These are phyloP conservation scores for Ditylenchus dipsaci DNA, from an alignment of 1,140 invertebrate genomes.

Conservation along the genomic window DNA sequence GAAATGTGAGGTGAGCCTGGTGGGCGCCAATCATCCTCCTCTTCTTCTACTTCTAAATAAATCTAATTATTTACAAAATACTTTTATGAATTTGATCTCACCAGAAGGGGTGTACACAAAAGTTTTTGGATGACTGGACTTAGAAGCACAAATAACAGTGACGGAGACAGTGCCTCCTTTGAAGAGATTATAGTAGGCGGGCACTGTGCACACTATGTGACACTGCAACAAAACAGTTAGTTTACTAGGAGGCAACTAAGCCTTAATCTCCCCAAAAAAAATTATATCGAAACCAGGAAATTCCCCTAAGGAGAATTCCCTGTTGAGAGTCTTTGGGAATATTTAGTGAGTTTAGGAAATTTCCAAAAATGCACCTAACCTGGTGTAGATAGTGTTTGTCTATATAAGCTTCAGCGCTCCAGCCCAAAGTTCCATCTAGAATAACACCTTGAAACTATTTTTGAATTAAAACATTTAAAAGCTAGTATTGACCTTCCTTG, in stretches of 20 bases:
- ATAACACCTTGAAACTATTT: constrained; percentile 4
- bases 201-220: constrained; percentile 85
- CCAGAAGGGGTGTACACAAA: constrained; percentile 71
- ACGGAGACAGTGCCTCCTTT: constrained; percentile 68
- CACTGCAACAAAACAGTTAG: constrained; percentile 71
- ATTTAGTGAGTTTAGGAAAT: too few relatives aligned
- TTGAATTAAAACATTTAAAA: constrained; percentile 6
- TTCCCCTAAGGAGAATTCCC: neutral
- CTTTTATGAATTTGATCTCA: constrained; percentile 9
- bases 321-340: constrained; percentile 16
- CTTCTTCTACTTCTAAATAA: constrained; percentile 14
- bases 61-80: neutral
- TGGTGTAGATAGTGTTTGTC: constrained; percentile 61
- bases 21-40: constrained; percentile 40
- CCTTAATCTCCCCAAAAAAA: too few relatives aligned
- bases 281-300: neutral
- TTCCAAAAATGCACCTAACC: constrained; percentile 43
- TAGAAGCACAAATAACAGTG: constrained; percentile 77
- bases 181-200: constrained; percentile 69
- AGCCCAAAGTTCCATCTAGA: constrained; percentile 48
- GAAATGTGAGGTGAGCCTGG: constrained; percentile 21
- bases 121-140: constrained; percentile 77
- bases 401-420: constrained; percentile 61
- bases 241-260: constrained; percentile 13
- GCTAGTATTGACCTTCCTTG: constrained; percentile 24